Evolutionary conservation across 2,797 vertebrate genomes (phyloP).

Genomic region (Myotis myotis): DNA sequence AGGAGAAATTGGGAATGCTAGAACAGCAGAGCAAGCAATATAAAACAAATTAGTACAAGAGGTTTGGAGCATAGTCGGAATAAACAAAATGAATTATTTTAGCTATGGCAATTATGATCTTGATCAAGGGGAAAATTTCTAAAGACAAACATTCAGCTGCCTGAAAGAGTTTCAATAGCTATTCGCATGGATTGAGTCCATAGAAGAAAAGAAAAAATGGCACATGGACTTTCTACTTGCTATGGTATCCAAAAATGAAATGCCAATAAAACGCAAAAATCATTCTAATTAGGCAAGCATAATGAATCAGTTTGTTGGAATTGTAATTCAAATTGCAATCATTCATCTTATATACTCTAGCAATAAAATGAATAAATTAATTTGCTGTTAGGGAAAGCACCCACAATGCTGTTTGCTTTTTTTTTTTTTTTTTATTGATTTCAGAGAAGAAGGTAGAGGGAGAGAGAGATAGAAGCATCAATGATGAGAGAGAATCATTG

Average conservation of each 20-base stretch:
- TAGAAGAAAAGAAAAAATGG: slow-evolving; percentile 5
- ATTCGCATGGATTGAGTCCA: neutral
- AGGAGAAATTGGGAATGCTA: slow-evolving; percentile 13
- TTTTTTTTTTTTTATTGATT: too few species aligned
- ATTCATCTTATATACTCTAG: neutral
- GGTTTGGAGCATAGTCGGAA: neutral
- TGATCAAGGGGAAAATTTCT: slow-evolving; percentile 5
- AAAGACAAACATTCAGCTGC: slow-evolving; percentile 39
- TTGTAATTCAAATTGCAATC: neutral
- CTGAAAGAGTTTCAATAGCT: slow-evolving; percentile 3
- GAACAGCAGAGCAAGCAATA: neutral
- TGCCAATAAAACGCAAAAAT: neutral
- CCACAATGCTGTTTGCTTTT: neutral
- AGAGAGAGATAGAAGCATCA: too few species aligned
- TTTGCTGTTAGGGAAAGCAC: neutral
- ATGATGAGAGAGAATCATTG: too few species aligned
- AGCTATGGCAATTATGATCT: slow-evolving; percentile 18
- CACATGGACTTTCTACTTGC: neutral
- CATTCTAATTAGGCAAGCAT: neutral
- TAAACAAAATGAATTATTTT: slow-evolving; percentile 6
- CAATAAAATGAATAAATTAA: slow-evolving; percentile 22
- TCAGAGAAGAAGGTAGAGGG: too few species aligned
- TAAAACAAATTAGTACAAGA: neutral
- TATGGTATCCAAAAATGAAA: neutral
- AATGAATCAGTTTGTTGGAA: neutral